Base-by-base conservation (phyloP, 2,113 vertebrate species). In the Eurystomus gularis region DNA sequence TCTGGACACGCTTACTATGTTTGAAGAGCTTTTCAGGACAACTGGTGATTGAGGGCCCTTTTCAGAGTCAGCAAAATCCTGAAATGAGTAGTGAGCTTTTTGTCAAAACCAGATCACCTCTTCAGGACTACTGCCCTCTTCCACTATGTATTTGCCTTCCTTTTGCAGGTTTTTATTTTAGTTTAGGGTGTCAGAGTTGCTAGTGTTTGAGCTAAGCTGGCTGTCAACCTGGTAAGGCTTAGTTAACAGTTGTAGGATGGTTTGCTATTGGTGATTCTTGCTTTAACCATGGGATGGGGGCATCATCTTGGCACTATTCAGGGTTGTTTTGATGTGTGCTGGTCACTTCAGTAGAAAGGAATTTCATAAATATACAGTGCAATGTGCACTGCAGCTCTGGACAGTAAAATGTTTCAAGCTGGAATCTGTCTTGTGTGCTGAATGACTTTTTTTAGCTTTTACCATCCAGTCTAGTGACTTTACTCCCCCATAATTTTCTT, bases 1-100 rank as follows among this genome's bases (percentile, higher is more conserved):
- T 93, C 55, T 78, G 73, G 55, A 17, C 39, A 61, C 24, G n/a
- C 29, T 92, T 33, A n/a, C 2, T 40, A 3, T 39, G 21, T 69
- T 89, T 88, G 82, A 93, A 90, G 78, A 82, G 31, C 54, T 94
- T 93, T 93, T 90, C 51, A 73, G 79, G 39, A 78, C 48, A 91
- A 16, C 23, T 91, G 64, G 49, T 28, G 77, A 46, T 7, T 29
- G 28, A 78, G 6, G 8, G 6, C 24, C 48, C 21, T 85, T 68
- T 92, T 84, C 21, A 79, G 23, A 61, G 87, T 55, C 35, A 64
- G 62, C 19, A 57, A 72, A 83, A 82, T 25, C 29, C 51, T 79
- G 24, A 82, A 94, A 82, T 66, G 28, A 78, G 24, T 31, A 80
- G 23, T 4, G 7, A 85, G 13, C 1, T 46, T 96, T 91, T 66